phyloP scores from a whole-genome alignment of 2,797 vertebrate species.

The Sardinella longiceps region DNA sequence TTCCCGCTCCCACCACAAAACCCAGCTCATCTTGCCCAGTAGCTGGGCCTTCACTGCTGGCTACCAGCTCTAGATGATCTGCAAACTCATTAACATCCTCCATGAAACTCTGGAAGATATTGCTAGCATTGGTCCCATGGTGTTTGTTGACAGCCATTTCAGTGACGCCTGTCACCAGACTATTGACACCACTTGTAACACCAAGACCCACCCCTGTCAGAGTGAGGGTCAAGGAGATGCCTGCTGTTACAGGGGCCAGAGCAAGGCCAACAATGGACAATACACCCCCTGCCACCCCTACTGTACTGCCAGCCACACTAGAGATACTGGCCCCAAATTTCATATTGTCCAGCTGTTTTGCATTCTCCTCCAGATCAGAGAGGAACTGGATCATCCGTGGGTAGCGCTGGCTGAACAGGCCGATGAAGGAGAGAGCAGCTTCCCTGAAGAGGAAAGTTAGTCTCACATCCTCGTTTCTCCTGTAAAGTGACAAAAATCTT shows the following conservation, averaged over 20 bases:
- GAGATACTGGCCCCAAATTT: conserved; percentile 70
- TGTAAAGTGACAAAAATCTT: conserved; percentile 38
- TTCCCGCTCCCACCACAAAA: not conserved
- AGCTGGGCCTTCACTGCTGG: not conserved
- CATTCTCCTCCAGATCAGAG: conserved; percentile 58
- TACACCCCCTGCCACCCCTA: conserved; percentile 65
- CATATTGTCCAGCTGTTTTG: conserved; percentile 70
- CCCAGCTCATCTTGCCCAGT: not conserved
- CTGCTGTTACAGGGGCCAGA: conserved; percentile 68
- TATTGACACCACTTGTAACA: conserved; percentile 65
- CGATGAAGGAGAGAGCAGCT: conserved; percentile 52
- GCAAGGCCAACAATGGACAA: conserved; percentile 71
- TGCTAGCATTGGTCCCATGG: conserved; percentile 54
- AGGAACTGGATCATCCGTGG: conserved; percentile 65
- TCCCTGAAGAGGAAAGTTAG: conserved; percentile 63
- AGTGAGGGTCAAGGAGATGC: conserved; percentile 63
- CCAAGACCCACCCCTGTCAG: conserved; percentile 64
- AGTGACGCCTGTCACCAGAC: conserved; percentile 56
- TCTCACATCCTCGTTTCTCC: conserved; percentile 62
- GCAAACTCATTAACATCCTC: conserved; percentile 60
- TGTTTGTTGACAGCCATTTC: conserved; percentile 59
- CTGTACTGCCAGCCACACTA: conserved; percentile 70
- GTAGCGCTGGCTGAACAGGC: conserved; percentile 47
- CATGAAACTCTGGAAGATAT: conserved; percentile 63
- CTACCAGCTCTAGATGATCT: conserved; percentile 54